Percentiles rank a stretch among this genome's conserved stretches.
Conservation (phyloP, 1,140 invertebrate genomes). For the Drosophila busckii region DNA sequence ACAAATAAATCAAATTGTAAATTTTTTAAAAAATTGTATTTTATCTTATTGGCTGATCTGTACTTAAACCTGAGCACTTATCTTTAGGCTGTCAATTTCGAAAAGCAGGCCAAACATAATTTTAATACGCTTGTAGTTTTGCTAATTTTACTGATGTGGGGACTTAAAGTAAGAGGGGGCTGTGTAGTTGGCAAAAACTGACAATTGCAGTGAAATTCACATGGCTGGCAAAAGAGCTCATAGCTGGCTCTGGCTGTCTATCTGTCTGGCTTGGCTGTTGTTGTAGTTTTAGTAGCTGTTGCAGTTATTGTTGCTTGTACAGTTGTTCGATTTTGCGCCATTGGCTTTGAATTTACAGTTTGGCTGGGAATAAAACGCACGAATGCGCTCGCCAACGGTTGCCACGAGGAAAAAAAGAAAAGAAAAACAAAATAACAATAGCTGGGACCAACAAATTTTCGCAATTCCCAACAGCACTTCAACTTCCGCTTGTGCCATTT, state of each 20-base stretch:
- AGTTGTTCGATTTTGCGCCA: constrained; percentile 62
- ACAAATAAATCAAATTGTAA: too few species aligned
- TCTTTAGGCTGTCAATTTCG: constrained; percentile 29
- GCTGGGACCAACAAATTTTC: constrained; percentile 74
- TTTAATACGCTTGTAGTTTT: constrained; percentile 41
- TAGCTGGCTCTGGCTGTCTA: not conserved
- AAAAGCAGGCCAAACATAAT: constrained; percentile 48
- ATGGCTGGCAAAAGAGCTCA: constrained; percentile 45
- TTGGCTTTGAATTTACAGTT: constrained; percentile 69
- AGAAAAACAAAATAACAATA: constrained; percentile 76
- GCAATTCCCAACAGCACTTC: constrained; percentile 73
- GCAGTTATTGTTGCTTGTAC: constrained; percentile 24
- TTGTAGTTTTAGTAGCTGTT: constrained; percentile 9
- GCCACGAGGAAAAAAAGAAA: constrained; percentile 68
- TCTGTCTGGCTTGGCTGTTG: not conserved
- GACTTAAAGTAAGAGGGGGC: too few species aligned
- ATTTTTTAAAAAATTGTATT: too few species aligned
- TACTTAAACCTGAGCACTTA: too few species aligned
- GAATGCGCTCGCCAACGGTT: constrained; percentile 38
- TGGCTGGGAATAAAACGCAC: constrained; percentile 67
- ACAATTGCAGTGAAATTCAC: constrained; percentile 59
- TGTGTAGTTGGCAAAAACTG: constrained; percentile 57
- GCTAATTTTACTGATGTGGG: constrained; percentile 45
- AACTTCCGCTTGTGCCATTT: constrained; percentile 60
- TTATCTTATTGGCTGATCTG: too few species aligned